Percentiles rank a stretch among this genome's conserved stretches.
phyloP scores from a whole-genome alignment of 1,140 invertebrate species.

The Heliconius eleuchia region DNA sequence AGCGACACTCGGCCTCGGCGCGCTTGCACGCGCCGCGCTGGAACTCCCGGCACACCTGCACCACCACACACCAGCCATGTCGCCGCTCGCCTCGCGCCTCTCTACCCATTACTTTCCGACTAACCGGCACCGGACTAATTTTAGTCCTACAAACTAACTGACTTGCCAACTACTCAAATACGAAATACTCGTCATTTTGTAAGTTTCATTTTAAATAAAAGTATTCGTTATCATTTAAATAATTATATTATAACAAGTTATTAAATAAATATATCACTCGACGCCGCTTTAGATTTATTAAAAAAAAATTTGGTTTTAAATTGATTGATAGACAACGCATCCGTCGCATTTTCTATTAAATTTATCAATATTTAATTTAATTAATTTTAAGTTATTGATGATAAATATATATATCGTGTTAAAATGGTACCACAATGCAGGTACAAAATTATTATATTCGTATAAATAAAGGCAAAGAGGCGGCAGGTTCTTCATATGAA shows the following conservation, averaged over 20 bases:
- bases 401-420: conserved; percentile 6
- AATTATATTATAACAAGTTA: too few species aligned
- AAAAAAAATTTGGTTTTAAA: conserved; percentile 32
- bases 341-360: conserved; percentile 65
- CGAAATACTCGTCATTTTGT: neutral
- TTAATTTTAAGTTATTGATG: conserved; percentile 3
- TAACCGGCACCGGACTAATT: conserved; percentile 16
- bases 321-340: conserved; percentile 59
- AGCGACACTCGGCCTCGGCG: conserved; percentile 97
- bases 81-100: conserved; percentile 43
- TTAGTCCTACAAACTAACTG: neutral
- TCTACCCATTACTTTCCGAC: conserved; percentile 31
- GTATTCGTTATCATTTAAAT: too few species aligned
- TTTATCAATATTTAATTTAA: conserved; percentile 32
- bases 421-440: conserved; percentile 52
- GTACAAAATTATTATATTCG: conserved; percentile 47
- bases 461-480: conserved; percentile 34
- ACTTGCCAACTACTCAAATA: neutral
- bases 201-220: neutral
- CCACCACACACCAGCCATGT: conserved; percentile 73
- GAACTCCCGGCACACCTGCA: conserved; percentile 98
- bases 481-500: conserved; percentile 35
- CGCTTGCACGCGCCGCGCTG: conserved; percentile 98
- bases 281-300: conserved; percentile 64
- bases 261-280: conserved; percentile 50